A percentile compares a stretch with the other conserved stretches of the same genome.
These are phyloP conservation scores for Holothuria scabra DNA, from an alignment of 53 echinoderm and acorn worm species.

Conservation along the genomic window DNA sequence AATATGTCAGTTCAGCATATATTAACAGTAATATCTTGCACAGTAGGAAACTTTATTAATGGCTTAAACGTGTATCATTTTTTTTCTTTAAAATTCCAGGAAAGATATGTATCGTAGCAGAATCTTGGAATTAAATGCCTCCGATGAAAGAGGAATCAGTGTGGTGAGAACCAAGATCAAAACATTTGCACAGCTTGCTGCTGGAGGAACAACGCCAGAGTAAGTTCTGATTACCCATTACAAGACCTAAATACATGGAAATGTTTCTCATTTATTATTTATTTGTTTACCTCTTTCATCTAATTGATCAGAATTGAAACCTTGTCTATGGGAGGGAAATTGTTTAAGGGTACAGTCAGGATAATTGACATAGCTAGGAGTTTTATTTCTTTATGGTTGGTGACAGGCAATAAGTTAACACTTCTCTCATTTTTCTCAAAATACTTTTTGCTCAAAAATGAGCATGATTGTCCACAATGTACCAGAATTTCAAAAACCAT, in stretches of 20 bases:
- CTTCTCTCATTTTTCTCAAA: too few relatives aligned
- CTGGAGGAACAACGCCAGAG: slow-evolving; percentile 83
- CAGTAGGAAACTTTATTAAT: too few relatives aligned
- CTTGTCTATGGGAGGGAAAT: not conserved
- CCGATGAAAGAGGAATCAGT: slow-evolving; percentile 93
- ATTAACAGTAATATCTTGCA: too few relatives aligned
- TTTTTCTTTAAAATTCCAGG: slow-evolving; percentile 17
- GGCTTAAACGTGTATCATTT: not conserved
- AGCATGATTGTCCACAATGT: too few relatives aligned
- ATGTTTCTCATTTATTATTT: not conserved
- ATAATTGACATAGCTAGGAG: too few relatives aligned
- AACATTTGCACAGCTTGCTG: slow-evolving; percentile 86
- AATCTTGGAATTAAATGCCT: slow-evolving; percentile 92
- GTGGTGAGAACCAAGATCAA: slow-evolving; percentile 92
- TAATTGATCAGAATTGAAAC: not conserved
- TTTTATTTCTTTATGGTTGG: too few relatives aligned
- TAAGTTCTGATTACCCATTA: slow-evolving; percentile 52
- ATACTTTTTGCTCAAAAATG: too few relatives aligned
- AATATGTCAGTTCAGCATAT: not conserved
- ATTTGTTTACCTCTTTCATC: not conserved
- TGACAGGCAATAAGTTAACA: too few relatives aligned
- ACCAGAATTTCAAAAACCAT: too few relatives aligned
- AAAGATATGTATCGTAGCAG: slow-evolving; percentile 80
- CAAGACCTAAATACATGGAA: too few relatives aligned
- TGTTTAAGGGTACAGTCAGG: not conserved